phyloP scores from a whole-genome alignment of 2,888 invertebrate species.

The Ommatoiulus sabulosus region DNA sequence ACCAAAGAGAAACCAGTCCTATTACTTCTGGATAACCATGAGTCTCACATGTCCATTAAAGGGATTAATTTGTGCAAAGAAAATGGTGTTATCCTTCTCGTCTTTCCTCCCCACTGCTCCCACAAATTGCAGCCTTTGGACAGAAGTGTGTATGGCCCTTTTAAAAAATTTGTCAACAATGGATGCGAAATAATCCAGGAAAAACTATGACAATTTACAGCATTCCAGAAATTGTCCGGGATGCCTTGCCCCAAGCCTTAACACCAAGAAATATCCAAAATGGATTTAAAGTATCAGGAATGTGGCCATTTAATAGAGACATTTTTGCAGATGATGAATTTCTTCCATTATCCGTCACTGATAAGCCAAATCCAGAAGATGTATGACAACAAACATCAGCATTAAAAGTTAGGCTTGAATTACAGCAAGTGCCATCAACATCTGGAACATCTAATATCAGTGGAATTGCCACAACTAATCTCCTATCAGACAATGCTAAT shows the following conservation, averaged over 20 bases:
- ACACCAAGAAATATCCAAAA: constrained; percentile 66
- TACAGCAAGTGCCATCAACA: too few relatives aligned
- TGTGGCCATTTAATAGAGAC: constrained; percentile 64
- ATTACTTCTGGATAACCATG: constrained; percentile 45
- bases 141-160: constrained; percentile 65
- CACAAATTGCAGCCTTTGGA: constrained; percentile 68
- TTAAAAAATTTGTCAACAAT: constrained; percentile 64
- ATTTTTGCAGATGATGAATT: constrained; percentile 65
- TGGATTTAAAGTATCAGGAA: constrained; percentile 65
- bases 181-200: constrained; percentile 65
- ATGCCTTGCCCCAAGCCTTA: constrained; percentile 65
- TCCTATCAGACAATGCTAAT: too few relatives aligned
- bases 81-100: constrained; percentile 66
- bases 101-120: constrained; percentile 67
- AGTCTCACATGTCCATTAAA: constrained; percentile 58
- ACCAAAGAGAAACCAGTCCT: not conserved
- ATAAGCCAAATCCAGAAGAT: constrained; percentile 57
- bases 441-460: too few relatives aligned
- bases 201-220: constrained; percentile 67
- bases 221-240: constrained; percentile 65
- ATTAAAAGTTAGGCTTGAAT: too few relatives aligned
- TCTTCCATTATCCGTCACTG: constrained; percentile 63
- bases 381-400: too few relatives aligned
- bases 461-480: too few relatives aligned
- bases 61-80: constrained; percentile 64